Evolutionary conservation across 2,797 vertebrate genomes (phyloP).

Genomic region (Paedocypris micromegethes): DNA sequence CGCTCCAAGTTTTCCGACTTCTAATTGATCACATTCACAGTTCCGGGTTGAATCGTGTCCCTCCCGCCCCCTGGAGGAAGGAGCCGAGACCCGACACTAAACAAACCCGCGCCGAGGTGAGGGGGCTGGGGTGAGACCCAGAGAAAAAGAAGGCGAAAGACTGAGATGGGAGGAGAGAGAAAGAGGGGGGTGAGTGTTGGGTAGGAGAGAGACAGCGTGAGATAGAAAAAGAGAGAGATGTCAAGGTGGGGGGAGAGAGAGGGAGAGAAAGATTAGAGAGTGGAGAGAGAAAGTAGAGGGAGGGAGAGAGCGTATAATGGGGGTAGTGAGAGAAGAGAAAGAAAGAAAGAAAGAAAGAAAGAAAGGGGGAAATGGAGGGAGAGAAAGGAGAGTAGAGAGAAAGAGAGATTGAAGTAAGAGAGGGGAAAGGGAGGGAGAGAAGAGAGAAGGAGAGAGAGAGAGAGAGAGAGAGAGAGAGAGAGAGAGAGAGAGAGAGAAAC

Average conservation of each 20-base stretch:
- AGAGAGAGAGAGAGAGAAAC: no score
- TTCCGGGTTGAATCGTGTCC: slow-evolving; percentile 68
- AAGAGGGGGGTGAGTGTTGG: background rate
- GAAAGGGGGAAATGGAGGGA: background rate
- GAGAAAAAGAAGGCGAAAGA: background rate
- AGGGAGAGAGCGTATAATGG: no score
- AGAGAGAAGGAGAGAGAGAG: no score
- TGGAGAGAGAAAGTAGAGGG: no score
- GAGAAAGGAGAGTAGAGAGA: background rate
- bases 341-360: background rate
- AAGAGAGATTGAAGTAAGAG: background rate
- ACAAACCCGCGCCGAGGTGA: background rate
- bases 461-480: no score
- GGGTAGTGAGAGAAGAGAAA: no score
- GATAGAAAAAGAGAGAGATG: no score
- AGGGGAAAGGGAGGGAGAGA: no score
- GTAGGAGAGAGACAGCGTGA: background rate
- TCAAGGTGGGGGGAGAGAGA: no score
- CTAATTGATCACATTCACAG: slow-evolving; percentile 53
- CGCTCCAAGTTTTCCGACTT: slow-evolving; percentile 31
- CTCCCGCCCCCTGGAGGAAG: slow-evolving; percentile 63
- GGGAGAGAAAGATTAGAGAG: no score
- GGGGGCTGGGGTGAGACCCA: background rate
- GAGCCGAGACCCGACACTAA: slow-evolving; percentile 11
- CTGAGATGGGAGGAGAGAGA: background rate